Conservation (phyloP, 2,888 invertebrate species). For the Oscheius sp. region DNA sequence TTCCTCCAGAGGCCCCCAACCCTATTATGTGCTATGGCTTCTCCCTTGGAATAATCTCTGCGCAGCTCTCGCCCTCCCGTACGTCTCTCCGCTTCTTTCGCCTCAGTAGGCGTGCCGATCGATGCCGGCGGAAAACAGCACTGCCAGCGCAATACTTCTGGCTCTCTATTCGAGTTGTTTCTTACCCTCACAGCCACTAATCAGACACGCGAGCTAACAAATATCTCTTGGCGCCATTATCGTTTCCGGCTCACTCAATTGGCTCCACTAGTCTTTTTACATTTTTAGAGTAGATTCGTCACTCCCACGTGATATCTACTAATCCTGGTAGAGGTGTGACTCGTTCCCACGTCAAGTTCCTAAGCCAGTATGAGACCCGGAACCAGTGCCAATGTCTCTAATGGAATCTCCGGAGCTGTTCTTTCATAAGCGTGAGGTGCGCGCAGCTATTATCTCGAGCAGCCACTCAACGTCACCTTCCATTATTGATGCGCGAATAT, state of each 20-base stretch:
- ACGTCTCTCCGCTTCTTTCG: constrained; percentile 32
- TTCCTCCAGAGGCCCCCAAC: neutral
- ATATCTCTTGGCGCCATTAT: neutral
- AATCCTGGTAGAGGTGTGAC: no score
- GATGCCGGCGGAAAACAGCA: constrained; percentile 33
- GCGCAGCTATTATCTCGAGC: constrained; percentile 33
- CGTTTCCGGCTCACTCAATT: no score
- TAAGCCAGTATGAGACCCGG: no score
- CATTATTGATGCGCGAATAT: constrained; percentile 33
- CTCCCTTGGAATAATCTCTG: constrained; percentile 24
- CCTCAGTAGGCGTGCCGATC: constrained; percentile 29
- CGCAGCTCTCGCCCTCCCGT: neutral
- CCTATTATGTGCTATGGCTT: constrained; percentile 24
- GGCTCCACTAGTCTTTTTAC: no score
- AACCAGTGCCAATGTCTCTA: no score
- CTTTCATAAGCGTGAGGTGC: constrained; percentile 1
- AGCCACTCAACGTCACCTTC: constrained; percentile 33
- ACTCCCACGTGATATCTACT: no score
- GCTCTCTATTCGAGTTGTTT: constrained; percentile 12
- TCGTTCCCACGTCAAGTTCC: no score
- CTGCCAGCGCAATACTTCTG: constrained; percentile 30
- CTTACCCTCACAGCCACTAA: constrained; percentile 1
- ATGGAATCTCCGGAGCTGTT: constrained; percentile 8
- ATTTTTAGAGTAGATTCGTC: no score
- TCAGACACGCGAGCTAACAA: constrained; percentile 22